Evolutionary conservation across 2,888 invertebrate species (phyloP).

Genomic region (Odontocolon sp.): DNA sequence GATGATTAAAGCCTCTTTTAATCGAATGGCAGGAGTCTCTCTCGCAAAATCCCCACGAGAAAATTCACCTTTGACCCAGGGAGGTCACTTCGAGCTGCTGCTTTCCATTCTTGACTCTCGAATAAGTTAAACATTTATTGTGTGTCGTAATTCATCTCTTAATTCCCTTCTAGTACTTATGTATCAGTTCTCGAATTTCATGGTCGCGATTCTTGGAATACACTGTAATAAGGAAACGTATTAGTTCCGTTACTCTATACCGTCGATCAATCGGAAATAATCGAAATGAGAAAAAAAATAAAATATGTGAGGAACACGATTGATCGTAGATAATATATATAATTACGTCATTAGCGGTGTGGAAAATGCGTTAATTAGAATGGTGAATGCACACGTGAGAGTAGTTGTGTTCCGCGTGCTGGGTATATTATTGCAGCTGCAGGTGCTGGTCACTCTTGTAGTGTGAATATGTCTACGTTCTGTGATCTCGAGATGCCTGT

Average conservation of each 20-base stretch:
- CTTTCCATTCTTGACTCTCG: constrained; percentile 47
- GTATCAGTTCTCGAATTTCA: constrained; percentile 53
- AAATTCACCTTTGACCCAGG: constrained; percentile 66
- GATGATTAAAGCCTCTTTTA: constrained; percentile 67
- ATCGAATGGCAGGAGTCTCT: constrained; percentile 63
- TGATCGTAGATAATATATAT: neutral
- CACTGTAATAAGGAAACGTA: no score
- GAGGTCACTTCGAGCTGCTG: constrained; percentile 53
- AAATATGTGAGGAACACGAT: neutral
- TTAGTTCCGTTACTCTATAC: no score
- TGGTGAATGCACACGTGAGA: neutral
- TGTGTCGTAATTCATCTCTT: constrained; percentile 59
- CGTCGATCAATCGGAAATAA: no score
- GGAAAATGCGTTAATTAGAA: constrained; percentile 19
- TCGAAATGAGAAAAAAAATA: neutral
- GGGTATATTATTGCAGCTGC: neutral
- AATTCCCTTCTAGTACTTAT: constrained; percentile 44
- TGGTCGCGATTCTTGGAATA: constrained; percentile 12
- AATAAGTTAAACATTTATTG: constrained; percentile 61
- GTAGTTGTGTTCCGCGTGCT: constrained; percentile 23
- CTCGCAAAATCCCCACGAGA: constrained; percentile 60
- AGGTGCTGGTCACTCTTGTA: neutral
- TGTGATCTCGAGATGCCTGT: constrained; percentile 21
- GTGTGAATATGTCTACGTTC: neutral
- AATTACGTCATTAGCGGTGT: neutral